Evolutionary conservation across 2,888 invertebrate species (phyloP).

Genomic region (Acanthacorydalis orientalis): DNA sequence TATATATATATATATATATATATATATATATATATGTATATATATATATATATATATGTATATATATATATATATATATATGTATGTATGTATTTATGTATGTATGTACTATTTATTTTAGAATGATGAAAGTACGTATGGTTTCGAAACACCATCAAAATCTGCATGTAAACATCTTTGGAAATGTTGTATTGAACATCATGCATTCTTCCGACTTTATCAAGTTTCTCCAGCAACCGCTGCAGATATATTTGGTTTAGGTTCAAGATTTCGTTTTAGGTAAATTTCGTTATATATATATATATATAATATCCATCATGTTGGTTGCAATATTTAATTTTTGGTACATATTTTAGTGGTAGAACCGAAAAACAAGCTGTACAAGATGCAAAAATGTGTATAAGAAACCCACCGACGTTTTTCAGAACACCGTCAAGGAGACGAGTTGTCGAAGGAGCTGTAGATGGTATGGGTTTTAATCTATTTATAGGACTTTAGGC

Average conservation of each 20-base stretch:
- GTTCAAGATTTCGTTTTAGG: conserved; percentile 68
- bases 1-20: no score
- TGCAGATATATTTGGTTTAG: conserved; percentile 59
- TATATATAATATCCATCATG: background rate
- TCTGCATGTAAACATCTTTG: conserved; percentile 89
- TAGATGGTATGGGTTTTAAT: conserved; percentile 21
- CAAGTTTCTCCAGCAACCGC: conserved; percentile 56
- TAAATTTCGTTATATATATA: conserved; percentile 19
- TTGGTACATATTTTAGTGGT: conserved; percentile 32
- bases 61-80: conserved; percentile 2
- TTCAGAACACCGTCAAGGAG: conserved; percentile 44
- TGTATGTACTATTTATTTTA: conserved; percentile 20
- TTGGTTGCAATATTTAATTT: no score
- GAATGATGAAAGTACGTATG: conserved; percentile 93
- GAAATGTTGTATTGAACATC: conserved; percentile 93
- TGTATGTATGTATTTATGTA: background rate
- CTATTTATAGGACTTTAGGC: no score
- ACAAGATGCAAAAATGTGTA: conserved; percentile 28
- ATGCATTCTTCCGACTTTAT: conserved; percentile 80
- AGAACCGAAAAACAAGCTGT: conserved; percentile 43
- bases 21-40: no score
- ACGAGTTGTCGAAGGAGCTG: conserved; percentile 41
- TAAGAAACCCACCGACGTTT: conserved; percentile 37
- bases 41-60: background rate
- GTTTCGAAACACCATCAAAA: conserved; percentile 84